Base-by-base conservation (phyloP, 2,113 vertebrate species). In the Himantopus leucocephalus region DNA sequence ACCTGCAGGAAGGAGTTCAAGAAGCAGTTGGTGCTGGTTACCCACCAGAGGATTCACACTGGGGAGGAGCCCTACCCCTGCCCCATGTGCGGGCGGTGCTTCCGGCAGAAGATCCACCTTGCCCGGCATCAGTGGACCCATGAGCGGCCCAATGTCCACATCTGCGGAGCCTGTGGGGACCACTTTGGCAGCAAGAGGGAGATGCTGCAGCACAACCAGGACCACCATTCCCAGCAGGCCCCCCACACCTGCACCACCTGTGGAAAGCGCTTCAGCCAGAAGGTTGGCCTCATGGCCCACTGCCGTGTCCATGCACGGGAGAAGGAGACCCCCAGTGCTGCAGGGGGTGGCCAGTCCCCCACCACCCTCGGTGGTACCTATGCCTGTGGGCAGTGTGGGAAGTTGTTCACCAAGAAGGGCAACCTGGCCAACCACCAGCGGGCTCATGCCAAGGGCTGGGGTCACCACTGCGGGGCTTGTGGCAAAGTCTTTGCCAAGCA, bases 1-100 rank as follows among this genome's bases (percentile, higher is more conserved):
- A 88, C 97, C 56, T 98, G 96, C 12, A 85, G 96, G 45, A 94
- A 96, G 52, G 60, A 95, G 90, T 98, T 97, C 90, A 97, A 95
- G 88, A 96, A 97, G 91, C 96, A 96, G 52, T 96, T 95, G 45
- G 96, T 97, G 87, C 88, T 97, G 19, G 97, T 95, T 9, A 92
- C 96, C 39, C 96, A 97, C 89, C 89, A 83, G 64, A 95, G 97
- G 73, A 97, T 97, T 91, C 97, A 97, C 71, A 97, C 94, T 0
- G 73, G 96, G 27, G 96, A 97, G 92, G 88, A 95, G 22, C 95
- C 96, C 14, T 88, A 97, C 81, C 75, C 58, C 10, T 97, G 96
- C 26, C 16, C 24, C 6, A 39, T 12, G n/a, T 97, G 97, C 2
- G 68, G 87, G 50, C 79, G 45, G 47, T 13, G 95, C 87, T 97